Percentiles rank a stretch among this genome's conserved stretches.
phyloP scores from a whole-genome alignment of 1,140 invertebrate genomes.

The Phocides pigmalion region DNA sequence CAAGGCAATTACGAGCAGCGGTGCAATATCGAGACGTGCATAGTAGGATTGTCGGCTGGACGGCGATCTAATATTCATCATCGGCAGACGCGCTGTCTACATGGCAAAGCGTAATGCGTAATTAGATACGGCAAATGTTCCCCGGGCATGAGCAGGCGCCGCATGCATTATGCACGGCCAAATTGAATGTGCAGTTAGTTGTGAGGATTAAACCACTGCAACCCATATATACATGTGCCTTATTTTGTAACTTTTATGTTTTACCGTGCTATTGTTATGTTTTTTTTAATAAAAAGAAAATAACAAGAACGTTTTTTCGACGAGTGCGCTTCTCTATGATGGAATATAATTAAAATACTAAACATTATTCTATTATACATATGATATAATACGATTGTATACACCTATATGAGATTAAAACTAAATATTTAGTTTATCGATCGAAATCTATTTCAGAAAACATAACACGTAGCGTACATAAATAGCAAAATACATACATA shows the following conservation, averaged over 20 bases:
- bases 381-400: too few relatives aligned
- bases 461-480: too few relatives aligned
- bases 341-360: too few relatives aligned
- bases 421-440: too few relatives aligned
- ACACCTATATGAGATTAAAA: too few relatives aligned
- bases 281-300: neutral
- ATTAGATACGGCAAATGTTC: conserved; percentile 78
- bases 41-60: conserved; percentile 54
- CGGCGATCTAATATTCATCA: conserved; percentile 79
- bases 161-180: conserved; percentile 75
- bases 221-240: neutral
- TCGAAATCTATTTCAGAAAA: too few relatives aligned
- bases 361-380: too few relatives aligned
- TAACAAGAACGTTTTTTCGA: too few relatives aligned
- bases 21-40: conserved; percentile 60
- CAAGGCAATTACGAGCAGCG: conserved; percentile 63
- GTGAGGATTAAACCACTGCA: conserved; percentile 46
- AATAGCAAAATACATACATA: too few relatives aligned
- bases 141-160: conserved; percentile 51
- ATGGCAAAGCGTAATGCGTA: conserved; percentile 78
- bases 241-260: neutral
- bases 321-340: too few relatives aligned
- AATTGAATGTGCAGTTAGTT: conserved; percentile 81
- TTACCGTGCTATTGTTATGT: neutral
- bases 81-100: conserved; percentile 71